These are phyloP conservation scores for Zaprionus camerounensis DNA, from an alignment of 1,140 invertebrate species.

Conservation along the genomic window DNA sequence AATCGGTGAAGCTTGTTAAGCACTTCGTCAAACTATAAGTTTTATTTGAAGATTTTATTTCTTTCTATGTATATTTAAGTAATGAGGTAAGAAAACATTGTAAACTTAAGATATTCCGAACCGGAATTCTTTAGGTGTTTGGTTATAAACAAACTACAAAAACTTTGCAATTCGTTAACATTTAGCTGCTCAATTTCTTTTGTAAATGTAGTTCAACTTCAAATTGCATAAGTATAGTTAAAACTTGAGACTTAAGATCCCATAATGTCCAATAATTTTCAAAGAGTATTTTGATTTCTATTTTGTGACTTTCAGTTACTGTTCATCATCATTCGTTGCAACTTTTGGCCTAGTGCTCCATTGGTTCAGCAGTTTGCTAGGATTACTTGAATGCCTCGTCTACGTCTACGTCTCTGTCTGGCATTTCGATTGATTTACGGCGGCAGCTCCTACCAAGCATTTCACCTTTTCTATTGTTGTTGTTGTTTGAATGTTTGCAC, in stretches of 20 bases:
- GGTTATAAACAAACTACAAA: neutral
- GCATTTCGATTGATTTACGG: constrained; percentile 54
- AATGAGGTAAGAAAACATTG: too few species aligned
- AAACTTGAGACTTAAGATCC: neutral
- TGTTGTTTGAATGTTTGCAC: constrained; percentile 20
- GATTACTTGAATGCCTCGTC: constrained; percentile 31
- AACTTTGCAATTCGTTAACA: neutral
- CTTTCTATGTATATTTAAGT: too few species aligned
- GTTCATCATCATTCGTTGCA: constrained; percentile 12
- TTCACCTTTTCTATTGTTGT: constrained; percentile 48
- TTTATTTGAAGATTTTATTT: too few species aligned
- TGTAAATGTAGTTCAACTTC: too few species aligned
- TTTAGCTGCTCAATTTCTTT: too few species aligned
- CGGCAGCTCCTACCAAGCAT: constrained; percentile 28
- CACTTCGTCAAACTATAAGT: too few species aligned
- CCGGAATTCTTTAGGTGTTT: too few species aligned
- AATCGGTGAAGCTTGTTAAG: too few species aligned
- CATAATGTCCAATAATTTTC: too few species aligned
- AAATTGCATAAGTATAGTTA: neutral
- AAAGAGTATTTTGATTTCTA: constrained; percentile 1
- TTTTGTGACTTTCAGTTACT: constrained; percentile 8
- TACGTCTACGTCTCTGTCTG: constrained; percentile 27
- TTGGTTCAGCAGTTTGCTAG: constrained; percentile 14
- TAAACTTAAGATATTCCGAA: neutral
- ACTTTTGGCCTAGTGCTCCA: constrained; percentile 7